Conservation (phyloP, 2,797 vertebrate genomes). For the Eulemur mongoz region DNA sequence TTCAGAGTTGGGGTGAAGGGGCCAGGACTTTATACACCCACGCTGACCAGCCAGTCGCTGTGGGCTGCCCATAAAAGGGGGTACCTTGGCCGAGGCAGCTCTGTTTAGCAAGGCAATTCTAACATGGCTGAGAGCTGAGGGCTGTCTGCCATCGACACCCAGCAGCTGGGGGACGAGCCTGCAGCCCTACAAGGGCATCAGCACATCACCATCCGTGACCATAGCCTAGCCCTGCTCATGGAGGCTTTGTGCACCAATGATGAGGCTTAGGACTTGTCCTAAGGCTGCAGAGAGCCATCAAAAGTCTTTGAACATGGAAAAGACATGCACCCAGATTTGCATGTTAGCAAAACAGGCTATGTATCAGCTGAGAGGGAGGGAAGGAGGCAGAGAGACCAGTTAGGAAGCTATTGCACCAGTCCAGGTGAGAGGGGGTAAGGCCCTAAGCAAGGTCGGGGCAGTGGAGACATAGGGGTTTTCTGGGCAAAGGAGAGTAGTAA, state of each 20-base stretch:
- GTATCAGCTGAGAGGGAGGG: not conserved
- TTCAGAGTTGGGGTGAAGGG: not conserved
- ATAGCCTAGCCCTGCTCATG: not conserved
- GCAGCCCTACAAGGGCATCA: accelerated
- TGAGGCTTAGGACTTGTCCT: not conserved
- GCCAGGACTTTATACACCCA: not conserved
- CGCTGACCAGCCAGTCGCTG: too few species aligned
- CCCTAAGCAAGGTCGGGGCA: not conserved
- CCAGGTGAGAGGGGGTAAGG: not conserved
- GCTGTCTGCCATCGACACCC: not conserved
- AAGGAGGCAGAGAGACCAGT: not conserved
- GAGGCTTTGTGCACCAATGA: not conserved
- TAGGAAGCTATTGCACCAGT: not conserved
- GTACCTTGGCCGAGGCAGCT: too few species aligned
- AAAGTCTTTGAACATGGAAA: accelerated
- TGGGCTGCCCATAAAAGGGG: not conserved
- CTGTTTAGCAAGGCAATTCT: not conserved
- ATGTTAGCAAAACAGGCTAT: not conserved
- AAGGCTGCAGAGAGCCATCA: not conserved
- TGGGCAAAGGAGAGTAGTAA: not conserved
- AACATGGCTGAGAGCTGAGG: not conserved
- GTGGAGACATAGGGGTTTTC: not conserved
- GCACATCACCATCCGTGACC: accelerated
- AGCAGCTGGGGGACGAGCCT: not conserved
- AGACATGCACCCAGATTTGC: too few species aligned